Evolutionary conservation across 2,797 vertebrate species (phyloP), one percentile per base, ranked within the genome.

Genomic region (Rhyacichthys aspro): DNA sequence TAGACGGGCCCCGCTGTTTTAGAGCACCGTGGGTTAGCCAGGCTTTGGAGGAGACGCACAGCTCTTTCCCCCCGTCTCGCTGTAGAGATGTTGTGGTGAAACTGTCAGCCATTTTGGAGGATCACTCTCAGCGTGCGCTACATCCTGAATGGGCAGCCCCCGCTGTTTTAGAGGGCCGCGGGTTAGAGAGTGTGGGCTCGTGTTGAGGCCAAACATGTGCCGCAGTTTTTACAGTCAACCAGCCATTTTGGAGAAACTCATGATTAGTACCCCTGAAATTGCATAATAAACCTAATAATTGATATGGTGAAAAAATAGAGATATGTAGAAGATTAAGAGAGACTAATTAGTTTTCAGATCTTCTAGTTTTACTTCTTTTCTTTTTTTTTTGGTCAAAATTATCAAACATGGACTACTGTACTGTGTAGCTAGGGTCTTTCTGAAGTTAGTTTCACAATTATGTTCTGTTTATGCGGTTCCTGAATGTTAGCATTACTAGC

Each of bases 41-140:
- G 67, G 80, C 74, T 84, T 83, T 76, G 38, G 73, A 76, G 74
- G 61, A 77, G 73, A 18, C 1, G 67, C 81, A 57, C 75, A 43
- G 83, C 82, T 86, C 50, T 53, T 53, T 53, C 36, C 36, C 77
- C 78, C 72, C 58, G 15, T 76, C 78, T 80, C 66, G 14, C 76
- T 39, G 36, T 23, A 28, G 45, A 67, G 84, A 61, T 45, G 60
- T 65, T 62, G 82, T 71, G 81, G 78, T 76, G 81, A 79, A 87
- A 83, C 85, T 72, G 86, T 84, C 86, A 73, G 88, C 88, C 89
- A 88, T 90, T 88, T 89, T 89, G 84, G 78, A 82, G 82, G 78
- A 84, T 82, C 72, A 64, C 43, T 7, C 88, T 77, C 85, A 78
- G 86, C 77, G 37, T 84, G 87, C 34, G 60, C 75, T 67, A 82